Percentiles rank a stretch among this genome's conserved stretches.
These are phyloP conservation scores for Clanis bilineata DNA, from an alignment of 2,888 invertebrate genomes.

Conservation along the genomic window DNA sequence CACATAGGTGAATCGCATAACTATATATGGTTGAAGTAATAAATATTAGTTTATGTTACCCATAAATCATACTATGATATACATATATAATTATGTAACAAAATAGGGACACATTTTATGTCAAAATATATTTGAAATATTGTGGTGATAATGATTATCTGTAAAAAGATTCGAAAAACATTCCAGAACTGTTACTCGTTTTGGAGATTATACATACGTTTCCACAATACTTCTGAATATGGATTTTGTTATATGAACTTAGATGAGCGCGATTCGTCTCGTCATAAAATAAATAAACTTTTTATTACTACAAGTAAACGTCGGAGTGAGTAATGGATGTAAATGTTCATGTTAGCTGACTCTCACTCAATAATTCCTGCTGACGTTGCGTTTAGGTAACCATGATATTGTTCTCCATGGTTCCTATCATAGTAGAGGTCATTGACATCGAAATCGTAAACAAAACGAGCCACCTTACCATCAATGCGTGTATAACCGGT, in stretches of 20 bases:
- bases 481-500: constrained; percentile 14
- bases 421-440: constrained; percentile 11
- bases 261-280: neutral
- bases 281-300: neutral
- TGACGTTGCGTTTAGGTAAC: neutral
- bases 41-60: neutral
- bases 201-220: too few species aligned
- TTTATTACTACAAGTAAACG: neutral
- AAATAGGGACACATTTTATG: neutral
- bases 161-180: too few species aligned
- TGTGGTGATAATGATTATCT: too few species aligned
- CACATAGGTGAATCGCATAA: neutral
- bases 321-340: neutral
- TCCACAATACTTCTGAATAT: too few species aligned
- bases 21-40: neutral
- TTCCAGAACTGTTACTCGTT: too few species aligned
- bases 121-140: too few species aligned
- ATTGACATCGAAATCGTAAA: constrained; percentile 18
- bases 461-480: constrained; percentile 12
- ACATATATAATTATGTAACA: neutral
- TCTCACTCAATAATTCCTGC: constrained; percentile 8
- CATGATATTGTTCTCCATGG: constrained; percentile 14
- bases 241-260: neutral
- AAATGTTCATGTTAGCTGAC: neutral
- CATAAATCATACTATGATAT: too few species aligned